Evolutionary conservation across 2,797 vertebrate species (phyloP).

Genomic region (Antrozous pallidus): DNA sequence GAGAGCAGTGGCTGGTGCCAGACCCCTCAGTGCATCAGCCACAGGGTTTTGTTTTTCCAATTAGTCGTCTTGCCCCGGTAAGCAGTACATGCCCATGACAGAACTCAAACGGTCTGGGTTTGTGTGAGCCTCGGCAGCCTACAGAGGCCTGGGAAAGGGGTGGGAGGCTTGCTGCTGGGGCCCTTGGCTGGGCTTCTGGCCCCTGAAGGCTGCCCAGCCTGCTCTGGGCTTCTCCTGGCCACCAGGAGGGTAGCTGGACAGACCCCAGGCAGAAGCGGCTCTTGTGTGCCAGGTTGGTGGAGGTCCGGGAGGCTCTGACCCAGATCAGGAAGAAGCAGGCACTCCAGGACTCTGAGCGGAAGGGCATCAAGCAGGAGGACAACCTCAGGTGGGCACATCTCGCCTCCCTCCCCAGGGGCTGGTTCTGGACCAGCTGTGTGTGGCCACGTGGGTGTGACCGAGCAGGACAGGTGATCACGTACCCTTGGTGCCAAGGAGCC

Average conservation of each 20-base stretch:
- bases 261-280: not conserved
- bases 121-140: accelerated
- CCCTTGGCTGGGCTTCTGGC: not conserved
- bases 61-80: not conserved
- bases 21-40: not conserved
- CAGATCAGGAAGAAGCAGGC: constrained; percentile 64
- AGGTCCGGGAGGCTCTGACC: constrained; percentile 64
- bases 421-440: not conserved
- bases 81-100: accelerated
- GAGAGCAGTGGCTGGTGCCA: not conserved
- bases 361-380: not conserved
- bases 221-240: not conserved
- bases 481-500: accelerated
- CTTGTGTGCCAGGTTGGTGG: constrained; percentile 61
- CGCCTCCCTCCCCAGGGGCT: accelerated
- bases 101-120: not conserved
- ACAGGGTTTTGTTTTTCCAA: not conserved
- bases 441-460: not conserved
- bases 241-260: not conserved
- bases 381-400: constrained; percentile 17
- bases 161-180: not conserved
- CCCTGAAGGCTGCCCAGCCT: not conserved
- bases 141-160: not conserved
- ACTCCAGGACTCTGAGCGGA: constrained; percentile 53
- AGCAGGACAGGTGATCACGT: not conserved